Percentiles rank a stretch among this genome's conserved stretches.
Evolutionary conservation across 2,888 invertebrate species (phyloP).

Genomic region (Tenodera sinensis): DNA sequence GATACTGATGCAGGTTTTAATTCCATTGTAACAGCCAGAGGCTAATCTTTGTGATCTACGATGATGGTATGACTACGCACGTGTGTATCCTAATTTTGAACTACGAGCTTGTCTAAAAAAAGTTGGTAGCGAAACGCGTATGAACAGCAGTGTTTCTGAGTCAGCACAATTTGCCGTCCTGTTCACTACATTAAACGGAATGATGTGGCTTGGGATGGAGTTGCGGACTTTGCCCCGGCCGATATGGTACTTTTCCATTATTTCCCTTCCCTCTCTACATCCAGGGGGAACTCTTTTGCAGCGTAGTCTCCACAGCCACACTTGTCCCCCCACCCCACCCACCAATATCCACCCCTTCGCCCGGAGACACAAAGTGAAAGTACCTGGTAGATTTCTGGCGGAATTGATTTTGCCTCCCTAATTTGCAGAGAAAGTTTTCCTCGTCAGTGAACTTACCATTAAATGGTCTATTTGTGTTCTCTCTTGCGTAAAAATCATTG

Average conservation of each 20-base stretch:
- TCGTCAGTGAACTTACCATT: background rate
- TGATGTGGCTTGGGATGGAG: background rate
- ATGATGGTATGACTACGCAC: too few relatives aligned
- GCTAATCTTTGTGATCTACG: too few relatives aligned
- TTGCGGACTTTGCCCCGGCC: background rate
- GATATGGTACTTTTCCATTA: background rate
- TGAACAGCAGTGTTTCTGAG: background rate
- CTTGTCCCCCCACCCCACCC: background rate
- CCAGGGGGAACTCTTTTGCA: background rate
- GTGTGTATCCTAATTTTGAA: background rate
- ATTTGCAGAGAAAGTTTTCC: background rate
- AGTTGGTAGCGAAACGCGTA: background rate
- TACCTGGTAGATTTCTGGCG: background rate
- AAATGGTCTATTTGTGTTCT: background rate
- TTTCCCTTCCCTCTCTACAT: background rate
- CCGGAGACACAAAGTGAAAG: background rate
- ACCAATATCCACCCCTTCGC: background rate
- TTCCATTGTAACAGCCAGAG: too few relatives aligned
- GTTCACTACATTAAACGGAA: slow-evolving; percentile 25
- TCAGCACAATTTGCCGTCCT: slow-evolving; percentile 21
- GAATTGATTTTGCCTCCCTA: background rate
- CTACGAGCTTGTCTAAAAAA: background rate
- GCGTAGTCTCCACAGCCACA: background rate
- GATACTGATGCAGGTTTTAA: too few relatives aligned
- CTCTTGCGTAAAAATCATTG: background rate